Base-by-base conservation (phyloP, 2,888 invertebrate genomes). In the Liodrosophila aerea region DNA sequence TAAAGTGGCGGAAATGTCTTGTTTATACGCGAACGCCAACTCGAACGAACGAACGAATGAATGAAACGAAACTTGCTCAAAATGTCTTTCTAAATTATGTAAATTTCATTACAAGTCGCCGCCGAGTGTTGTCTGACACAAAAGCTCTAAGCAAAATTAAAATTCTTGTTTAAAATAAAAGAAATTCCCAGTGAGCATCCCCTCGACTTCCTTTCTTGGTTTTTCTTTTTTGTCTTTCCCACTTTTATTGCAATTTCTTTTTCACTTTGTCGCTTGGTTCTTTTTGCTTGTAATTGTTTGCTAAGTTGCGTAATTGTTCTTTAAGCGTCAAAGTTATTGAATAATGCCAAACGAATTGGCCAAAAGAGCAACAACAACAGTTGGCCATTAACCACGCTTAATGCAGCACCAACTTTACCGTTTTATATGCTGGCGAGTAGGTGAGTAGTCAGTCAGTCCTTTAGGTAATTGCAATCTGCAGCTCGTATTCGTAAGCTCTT, bases 51-150 rank as follows among this genome's bases (percentile, higher is more conserved):
- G 22, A 22, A 22, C 22, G 22, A 5, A 22, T 22, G 22, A 22
- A 22, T 5, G 22, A 50, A 30, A 39, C 40, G 54, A 78, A 76
- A 82, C 62, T 78, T 82, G 58, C 73, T 65, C 64, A 15, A 53
- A 80, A 80, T 82, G 80, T 80, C 82, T 75, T 81, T 77, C 73
- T 83, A 84, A 83, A 83, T 82, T 82, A 82, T 82, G 81, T 81
- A 84, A 82, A 82, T 82, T 82, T 84, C 75, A 82, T 82, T 82
- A 81, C 75, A 62, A 80, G 74, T 76, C 65, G 65, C 56, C 56
- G 39, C 50, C 50, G 50, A 54, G 56, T 59, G 50, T 54, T 64
- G 70, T 47, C 54, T 56, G 61, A 36, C 31, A 51, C 31, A 51
- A 73, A 68, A 76, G 81, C 73, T 76, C 68, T 64, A 68, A 74